These are phyloP conservation scores for Cetonia aurata DNA, from an alignment of 2,888 invertebrate species.

Conservation along the genomic window DNA sequence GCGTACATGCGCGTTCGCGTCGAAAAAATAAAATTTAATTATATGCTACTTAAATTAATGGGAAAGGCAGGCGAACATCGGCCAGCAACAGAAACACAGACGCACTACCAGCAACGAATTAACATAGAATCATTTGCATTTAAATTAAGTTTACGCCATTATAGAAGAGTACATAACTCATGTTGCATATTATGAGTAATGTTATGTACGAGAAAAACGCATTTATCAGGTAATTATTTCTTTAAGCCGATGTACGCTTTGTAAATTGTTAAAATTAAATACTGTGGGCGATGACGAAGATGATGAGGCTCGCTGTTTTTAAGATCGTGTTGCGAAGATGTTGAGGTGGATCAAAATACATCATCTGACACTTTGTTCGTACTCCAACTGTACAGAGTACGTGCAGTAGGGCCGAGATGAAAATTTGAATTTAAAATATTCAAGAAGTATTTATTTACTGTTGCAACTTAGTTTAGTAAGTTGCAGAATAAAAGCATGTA, in stretches of 20 bases:
- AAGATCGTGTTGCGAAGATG: constrained; percentile 13
- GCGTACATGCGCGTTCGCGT: constrained; percentile 57
- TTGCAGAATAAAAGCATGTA: too few relatives aligned
- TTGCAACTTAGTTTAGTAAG: too few relatives aligned
- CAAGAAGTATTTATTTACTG: too few relatives aligned
- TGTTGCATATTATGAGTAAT: constrained; percentile 64
- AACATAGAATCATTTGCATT: constrained; percentile 69
- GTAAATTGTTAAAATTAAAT: constrained; percentile 53
- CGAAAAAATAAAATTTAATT: constrained; percentile 73
- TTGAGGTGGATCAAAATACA: neutral
- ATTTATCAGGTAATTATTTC: constrained; percentile 62
- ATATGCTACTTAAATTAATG: constrained; percentile 80
- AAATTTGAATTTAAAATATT: too few relatives aligned
- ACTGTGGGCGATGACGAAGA: constrained; percentile 33
- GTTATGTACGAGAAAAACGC: constrained; percentile 60
- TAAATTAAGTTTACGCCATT: constrained; percentile 68
- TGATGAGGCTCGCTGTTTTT: constrained; percentile 42
- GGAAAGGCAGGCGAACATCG: constrained; percentile 62
- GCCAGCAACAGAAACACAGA: constrained; percentile 52
- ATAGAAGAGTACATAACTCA: constrained; percentile 66
- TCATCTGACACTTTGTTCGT: neutral
- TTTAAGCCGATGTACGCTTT: constrained; percentile 49
- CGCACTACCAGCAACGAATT: constrained; percentile 57
- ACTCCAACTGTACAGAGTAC: too few relatives aligned
- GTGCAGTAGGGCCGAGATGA: too few relatives aligned